A percentile compares a stretch with the other conserved stretches of the same genome.
phyloP scores from a whole-genome alignment of 2,113 vertebrate species.

The Microcebus murinus region DNA sequence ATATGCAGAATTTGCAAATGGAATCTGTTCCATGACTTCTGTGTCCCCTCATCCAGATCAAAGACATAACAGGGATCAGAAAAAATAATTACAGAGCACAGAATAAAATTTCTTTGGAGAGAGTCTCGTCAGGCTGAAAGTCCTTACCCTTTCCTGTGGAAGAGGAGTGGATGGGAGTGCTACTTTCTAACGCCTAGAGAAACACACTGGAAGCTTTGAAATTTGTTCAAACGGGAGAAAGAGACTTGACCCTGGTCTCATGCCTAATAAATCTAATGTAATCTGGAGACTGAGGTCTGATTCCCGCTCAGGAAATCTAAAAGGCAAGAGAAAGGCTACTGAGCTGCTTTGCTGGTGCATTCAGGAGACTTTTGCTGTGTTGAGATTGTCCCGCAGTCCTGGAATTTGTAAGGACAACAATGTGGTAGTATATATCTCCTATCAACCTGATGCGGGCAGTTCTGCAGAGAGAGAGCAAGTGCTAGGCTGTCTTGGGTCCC shows the following conservation, averaged over 20 bases:
- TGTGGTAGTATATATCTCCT: neutral
- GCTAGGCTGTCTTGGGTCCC: too few relatives aligned
- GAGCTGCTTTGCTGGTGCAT: neutral
- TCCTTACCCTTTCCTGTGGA: neutral
- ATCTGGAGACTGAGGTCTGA: neutral
- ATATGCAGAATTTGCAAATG: conserved; percentile 69
- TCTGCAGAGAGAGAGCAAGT: neutral
- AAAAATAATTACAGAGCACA: conserved; percentile 41
- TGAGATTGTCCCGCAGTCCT: neutral
- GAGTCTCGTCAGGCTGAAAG: neutral
- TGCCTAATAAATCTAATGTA: neutral
- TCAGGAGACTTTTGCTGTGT: neutral
- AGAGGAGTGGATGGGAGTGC: neutral
- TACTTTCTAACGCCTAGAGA: neutral
- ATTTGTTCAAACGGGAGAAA: neutral
- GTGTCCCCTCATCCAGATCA: conserved; percentile 54
- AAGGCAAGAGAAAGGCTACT: neutral
- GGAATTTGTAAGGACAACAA: neutral
- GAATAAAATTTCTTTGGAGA: conserved; percentile 41
- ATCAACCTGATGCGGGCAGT: neutral
- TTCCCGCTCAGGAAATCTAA: neutral
- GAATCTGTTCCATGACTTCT: conserved; percentile 68
- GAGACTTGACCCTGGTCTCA: neutral
- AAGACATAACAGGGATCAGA: conserved; percentile 50
- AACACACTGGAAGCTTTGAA: neutral